Percentiles rank a stretch among this genome's conserved stretches.
These are phyloP conservation scores for Drosophila niveifrons DNA, from an alignment of 2,888 invertebrate species.

Conservation along the genomic window DNA sequence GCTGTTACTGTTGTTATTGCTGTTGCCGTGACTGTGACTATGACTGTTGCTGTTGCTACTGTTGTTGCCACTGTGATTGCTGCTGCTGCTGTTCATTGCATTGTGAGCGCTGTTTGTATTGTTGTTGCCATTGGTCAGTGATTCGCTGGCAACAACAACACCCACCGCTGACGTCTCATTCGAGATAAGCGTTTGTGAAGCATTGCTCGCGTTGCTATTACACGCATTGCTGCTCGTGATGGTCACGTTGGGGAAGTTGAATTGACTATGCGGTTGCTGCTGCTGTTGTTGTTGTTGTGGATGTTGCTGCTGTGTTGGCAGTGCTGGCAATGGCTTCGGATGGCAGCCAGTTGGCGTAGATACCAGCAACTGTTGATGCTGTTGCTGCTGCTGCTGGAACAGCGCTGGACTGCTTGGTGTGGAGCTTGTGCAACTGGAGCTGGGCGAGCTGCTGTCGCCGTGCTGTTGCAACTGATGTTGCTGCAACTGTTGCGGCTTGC, in stretches of 20 bases:
- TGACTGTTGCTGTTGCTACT: slow-evolving; percentile 14
- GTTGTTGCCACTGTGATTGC: slow-evolving; percentile 9
- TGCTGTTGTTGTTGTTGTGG: slow-evolving; percentile 49
- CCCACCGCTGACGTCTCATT: slow-evolving; percentile 56
- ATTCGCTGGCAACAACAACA: slow-evolving; percentile 9
- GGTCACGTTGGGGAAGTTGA: slow-evolving; percentile 85
- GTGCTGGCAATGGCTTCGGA: slow-evolving; percentile 55
- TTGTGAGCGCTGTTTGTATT: slow-evolving; percentile 44
- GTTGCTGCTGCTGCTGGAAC: slow-evolving; percentile 72
- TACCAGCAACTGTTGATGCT: slow-evolving; percentile 47
- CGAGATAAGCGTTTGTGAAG: slow-evolving; percentile 77
- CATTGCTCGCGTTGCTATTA: slow-evolving; percentile 40
- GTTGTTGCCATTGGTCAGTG: slow-evolving; percentile 52
- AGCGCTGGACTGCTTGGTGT: slow-evolving; percentile 97
- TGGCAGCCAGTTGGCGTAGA: slow-evolving; percentile 80
- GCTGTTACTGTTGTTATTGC: neutral
- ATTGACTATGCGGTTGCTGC: slow-evolving; percentile 77
- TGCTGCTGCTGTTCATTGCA: slow-evolving; percentile 7
- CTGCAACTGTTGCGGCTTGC: slow-evolving; percentile 67
- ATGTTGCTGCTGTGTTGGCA: slow-evolving; percentile 34
- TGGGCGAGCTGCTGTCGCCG: slow-evolving; percentile 96
- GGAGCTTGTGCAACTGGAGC: slow-evolving; percentile 98
- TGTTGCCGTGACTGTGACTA: neutral
- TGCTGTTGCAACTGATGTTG: slow-evolving; percentile 64
- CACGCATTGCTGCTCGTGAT: slow-evolving; percentile 74